Evolutionary conservation across 2,113 vertebrate genomes (phyloP).

Genomic region (Felis catus): F.catus_Fca126_mat1.0 CM031428.1:10625001-10625500

Average conservation of each 20-base stretch:
- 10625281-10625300: slow-evolving; percentile 4
- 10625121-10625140: neutral
- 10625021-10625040: neutral
- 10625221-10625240: slow-evolving; percentile 6
- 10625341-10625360: slow-evolving; percentile 17
- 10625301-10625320: slow-evolving; percentile 12
- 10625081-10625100: neutral
- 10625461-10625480: neutral
- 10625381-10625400: slow-evolving; percentile 25
- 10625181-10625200: neutral
- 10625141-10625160: neutral
- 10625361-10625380: neutral
- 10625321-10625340: neutral
- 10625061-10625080: neutral
- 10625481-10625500: neutral
- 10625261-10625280: neutral
- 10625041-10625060: neutral
- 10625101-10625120: neutral
- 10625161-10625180: neutral
- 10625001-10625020: neutral
- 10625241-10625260: neutral
- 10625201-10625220: neutral
- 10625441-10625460: neutral
- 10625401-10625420: slow-evolving; percentile 24
- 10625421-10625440: slow-evolving; percentile 9